Base-by-base conservation (phyloP, 2,888 invertebrate species). In the Apocheima hispidaria region DNA sequence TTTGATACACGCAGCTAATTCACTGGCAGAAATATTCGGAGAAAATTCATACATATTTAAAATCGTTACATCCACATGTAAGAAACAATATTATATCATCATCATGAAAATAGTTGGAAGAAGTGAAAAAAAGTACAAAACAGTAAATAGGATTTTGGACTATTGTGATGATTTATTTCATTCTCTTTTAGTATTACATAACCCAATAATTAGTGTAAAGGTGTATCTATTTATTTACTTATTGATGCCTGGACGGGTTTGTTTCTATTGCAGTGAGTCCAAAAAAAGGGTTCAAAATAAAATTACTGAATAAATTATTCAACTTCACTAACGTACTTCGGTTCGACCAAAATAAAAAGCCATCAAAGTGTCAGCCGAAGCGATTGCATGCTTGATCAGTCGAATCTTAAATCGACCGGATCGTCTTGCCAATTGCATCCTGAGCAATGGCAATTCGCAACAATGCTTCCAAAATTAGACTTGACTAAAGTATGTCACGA, bases 341-440 rank as follows among this genome's bases (percentile, higher is more conserved):
- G 6, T 21, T 43, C n/a, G 9, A 50, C 54, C 33, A 46, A 51
- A 61, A 61, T 51, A 61, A 61, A 61, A 55, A 51, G 33, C 10
- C 46, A 56, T 61, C 56, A 61, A 61, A 40, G 56, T 56, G 61
- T 61, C 61, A 56, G 41, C 28, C 21, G 51, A 43, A 35, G 48
- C 38, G 53, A 62, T 62, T 48, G 56, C 52, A 53, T 48, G 56
- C 35, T 56, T 62, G 48, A 62, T 52, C 52, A 41, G 52, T 61
- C 28, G 56, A 56, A 36, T 52, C 56, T 48, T 61, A 50, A 60
- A 60, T 55, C 60, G 53, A 60, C 41, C 54, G 54, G 20, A 55
- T 33, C 61, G 61, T 52, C 61, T 55, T 61, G 56, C 61, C 61
- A 61, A 61, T 56, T 56, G 41, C 56, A 62, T 57, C 61, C 56